phyloP scores from a whole-genome alignment of 2,888 invertebrate genomes.

The Agrilus mali region DNA sequence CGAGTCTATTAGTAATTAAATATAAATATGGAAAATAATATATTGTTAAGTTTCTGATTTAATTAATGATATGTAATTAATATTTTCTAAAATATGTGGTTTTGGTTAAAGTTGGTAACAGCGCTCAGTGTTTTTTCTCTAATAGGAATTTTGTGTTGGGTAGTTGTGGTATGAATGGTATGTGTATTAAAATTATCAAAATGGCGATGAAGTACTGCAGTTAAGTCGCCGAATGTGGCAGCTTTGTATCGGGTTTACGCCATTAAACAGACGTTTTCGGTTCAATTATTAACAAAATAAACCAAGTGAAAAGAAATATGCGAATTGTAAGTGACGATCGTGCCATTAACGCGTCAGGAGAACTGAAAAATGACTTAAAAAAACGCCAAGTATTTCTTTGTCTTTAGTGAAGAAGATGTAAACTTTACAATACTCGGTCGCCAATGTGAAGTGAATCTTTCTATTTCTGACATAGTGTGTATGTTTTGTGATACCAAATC shows the following conservation, averaged over 20 bases:
- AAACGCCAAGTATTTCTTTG: constrained; percentile 34
- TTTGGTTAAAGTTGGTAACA: too few relatives aligned
- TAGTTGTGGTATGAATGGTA: background rate
- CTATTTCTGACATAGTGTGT: constrained; percentile 5
- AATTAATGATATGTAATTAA: too few relatives aligned
- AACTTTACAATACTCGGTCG: constrained; percentile 10
- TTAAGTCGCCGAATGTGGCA: constrained; percentile 18
- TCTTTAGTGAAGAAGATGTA: constrained; percentile 18
- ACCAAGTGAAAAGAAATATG: background rate
- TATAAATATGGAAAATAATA: too few relatives aligned
- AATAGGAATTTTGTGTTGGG: background rate
- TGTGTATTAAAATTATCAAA: constrained; percentile 15
- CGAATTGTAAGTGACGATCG: background rate
- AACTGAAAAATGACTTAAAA: constrained; percentile 24
- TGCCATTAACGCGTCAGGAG: constrained; percentile 4
- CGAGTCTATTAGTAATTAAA: too few relatives aligned
- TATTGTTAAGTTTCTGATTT: too few relatives aligned
- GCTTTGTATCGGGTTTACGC: constrained; percentile 9
- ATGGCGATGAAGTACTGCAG: constrained; percentile 28
- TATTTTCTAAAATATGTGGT: too few relatives aligned
- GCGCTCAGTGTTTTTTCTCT: too few relatives aligned
- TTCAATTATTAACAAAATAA: constrained; percentile 6
- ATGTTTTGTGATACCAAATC: constrained; percentile 10
- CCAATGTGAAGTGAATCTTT: constrained; percentile 3
- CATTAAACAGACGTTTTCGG: constrained; percentile 1